Evolutionary conservation across 2,797 vertebrate genomes (phyloP).

Genomic region (Orientallactaga sibirica): DNA sequence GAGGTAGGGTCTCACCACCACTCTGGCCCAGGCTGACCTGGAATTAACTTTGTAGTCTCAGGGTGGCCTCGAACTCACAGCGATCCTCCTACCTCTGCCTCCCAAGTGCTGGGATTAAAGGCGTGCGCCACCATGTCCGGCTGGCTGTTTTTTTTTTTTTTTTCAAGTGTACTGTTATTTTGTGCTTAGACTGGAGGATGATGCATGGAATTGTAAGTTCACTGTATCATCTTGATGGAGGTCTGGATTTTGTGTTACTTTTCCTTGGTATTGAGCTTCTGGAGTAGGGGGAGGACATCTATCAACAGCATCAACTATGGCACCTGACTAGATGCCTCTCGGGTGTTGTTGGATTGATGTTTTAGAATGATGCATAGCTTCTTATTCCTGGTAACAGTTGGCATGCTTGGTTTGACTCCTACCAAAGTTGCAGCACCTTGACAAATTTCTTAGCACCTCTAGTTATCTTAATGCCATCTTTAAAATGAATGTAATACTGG

Average conservation of each 20-base stretch:
- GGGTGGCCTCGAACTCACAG: no score
- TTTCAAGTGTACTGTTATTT: not conserved
- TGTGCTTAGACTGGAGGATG: not conserved
- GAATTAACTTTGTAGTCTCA: no score
- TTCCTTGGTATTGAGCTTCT: not conserved
- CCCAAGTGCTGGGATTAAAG: no score
- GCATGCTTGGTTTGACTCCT: slow-evolving; percentile 22
- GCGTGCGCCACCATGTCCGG: no score
- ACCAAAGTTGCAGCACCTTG: slow-evolving; percentile 7
- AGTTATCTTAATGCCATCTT: slow-evolving; percentile 29
- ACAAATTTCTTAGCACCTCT: not conserved
- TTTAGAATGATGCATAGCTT: not conserved
- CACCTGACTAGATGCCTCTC: not conserved
- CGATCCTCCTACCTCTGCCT: no score
- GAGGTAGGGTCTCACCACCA: no score
- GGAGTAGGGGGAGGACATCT: not conserved
- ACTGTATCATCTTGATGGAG: not conserved
- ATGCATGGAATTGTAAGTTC: not conserved
- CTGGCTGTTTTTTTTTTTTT: no score
- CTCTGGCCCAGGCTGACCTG: no score
- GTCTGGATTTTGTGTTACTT: slow-evolving; percentile 5
- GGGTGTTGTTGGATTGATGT: no score
- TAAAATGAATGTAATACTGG: slow-evolving; percentile 33
- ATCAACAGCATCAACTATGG: not conserved
- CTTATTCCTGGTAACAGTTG: not conserved